Conservation (phyloP, 1,140 invertebrate species). For the Papilio machaon region DNA sequence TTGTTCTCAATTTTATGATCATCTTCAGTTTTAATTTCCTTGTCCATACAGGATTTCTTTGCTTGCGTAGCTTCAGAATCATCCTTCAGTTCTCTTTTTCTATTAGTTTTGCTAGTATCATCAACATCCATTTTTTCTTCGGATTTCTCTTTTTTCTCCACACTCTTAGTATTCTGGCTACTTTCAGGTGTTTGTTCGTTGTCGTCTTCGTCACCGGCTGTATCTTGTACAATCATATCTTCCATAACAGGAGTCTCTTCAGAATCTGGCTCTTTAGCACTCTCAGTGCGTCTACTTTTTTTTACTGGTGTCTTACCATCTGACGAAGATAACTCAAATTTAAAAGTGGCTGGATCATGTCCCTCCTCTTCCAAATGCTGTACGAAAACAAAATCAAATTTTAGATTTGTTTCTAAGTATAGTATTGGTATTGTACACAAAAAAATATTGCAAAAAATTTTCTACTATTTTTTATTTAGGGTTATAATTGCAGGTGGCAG, state of each 20-base stretch:
- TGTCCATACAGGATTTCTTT: constrained; percentile 73
- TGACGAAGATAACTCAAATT: constrained; percentile 83
- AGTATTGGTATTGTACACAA: background rate
- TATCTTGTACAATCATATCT: constrained; percentile 80
- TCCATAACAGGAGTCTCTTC: constrained; percentile 75
- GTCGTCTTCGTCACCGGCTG: constrained; percentile 75
- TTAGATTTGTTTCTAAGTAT: background rate
- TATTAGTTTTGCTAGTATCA: constrained; percentile 57
- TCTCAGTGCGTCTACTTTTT: constrained; percentile 68
- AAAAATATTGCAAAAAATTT: no score
- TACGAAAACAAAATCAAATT: constrained; percentile 48
- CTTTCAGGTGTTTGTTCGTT: constrained; percentile 51
- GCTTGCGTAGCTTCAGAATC: constrained; percentile 65
- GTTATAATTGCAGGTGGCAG: background rate
- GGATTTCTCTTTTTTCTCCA: constrained; percentile 46
- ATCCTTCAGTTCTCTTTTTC: constrained; percentile 74
- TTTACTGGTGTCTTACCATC: constrained; percentile 76
- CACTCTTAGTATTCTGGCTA: background rate
- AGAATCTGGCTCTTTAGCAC: constrained; percentile 60
- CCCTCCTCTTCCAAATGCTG: constrained; percentile 92
- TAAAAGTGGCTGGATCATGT: constrained; percentile 88
- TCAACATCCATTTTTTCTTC: constrained; percentile 69
- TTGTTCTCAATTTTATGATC: constrained; percentile 77
- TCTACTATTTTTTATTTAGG: background rate
- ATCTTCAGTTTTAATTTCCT: constrained; percentile 65